These are phyloP conservation scores for Melospiza melodia DNA, from an alignment of 2,113 vertebrate species.

Conservation along the genomic window DNA sequence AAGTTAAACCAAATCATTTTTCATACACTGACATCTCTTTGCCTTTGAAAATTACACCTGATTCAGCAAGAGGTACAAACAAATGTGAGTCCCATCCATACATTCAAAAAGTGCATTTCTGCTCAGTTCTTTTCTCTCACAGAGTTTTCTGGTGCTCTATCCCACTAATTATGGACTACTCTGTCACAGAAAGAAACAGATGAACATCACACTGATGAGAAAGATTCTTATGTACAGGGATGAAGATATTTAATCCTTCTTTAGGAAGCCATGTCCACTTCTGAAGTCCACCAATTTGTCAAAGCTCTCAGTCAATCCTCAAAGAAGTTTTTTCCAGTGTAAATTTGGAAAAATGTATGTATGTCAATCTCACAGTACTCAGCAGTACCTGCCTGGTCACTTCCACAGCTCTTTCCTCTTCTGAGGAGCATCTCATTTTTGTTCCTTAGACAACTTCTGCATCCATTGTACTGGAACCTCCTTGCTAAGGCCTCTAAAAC, in stretches of 20 bases:
- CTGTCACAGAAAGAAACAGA: not conserved
- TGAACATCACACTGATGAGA: rapidly evolving
- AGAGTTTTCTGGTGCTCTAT: not conserved
- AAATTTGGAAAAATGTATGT: not conserved
- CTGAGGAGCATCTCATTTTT: not conserved
- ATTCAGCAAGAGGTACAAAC: not conserved
- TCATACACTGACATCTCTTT: not conserved
- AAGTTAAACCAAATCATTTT: conserved; percentile 8
- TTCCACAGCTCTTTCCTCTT: not conserved
- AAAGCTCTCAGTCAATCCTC: not conserved
- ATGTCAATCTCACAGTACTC: not conserved
- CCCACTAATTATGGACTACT: not conserved
- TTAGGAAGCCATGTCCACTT: not conserved
- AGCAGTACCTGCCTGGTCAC: not conserved
- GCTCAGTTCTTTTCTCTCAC: not conserved
- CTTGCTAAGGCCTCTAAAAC: not conserved
- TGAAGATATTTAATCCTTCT: not conserved
- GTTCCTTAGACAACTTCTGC: not conserved
- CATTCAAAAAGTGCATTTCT: not conserved
- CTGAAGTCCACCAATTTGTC: not conserved
- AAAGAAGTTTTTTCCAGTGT: not conserved
- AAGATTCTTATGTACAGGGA: not conserved
- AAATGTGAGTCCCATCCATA: not conserved
- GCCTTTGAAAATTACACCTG: not conserved
- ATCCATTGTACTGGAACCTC: not conserved